Evolutionary conservation across 2,888 invertebrate genomes (phyloP), one percentile per base, ranked within the genome.

Genomic region (Tenthredo mesomela): DNA sequence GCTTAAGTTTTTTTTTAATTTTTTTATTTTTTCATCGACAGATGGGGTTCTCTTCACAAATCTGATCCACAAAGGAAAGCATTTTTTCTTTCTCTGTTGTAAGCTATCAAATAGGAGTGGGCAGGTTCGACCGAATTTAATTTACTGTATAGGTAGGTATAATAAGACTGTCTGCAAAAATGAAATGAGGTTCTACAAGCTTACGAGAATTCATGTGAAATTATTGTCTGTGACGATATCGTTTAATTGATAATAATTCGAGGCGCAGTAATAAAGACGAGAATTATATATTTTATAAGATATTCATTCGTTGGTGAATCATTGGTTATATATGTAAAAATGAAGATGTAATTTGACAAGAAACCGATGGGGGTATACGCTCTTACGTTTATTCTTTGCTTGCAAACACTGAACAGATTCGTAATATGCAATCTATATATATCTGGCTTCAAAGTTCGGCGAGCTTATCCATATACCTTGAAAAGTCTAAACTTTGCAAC

Each of bases 321-420:
- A 61, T 25, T 61, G 9, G 25, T 2, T 25, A 12, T 67, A n/a
- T n/a, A n/a, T n/a, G n/a, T n/a, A 33, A 67, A 67, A 33, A 67
- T 33, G 25, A 18, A 67, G 29, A 15, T 15, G 33, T 29, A 67
- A 67, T 67, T 29, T 67, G 6, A 15, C 12, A 61, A 21, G 61
- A 61, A 15, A 33, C 67, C 33, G 33, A 33, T 25, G 25, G 5
- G 67, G 0, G 18, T 12, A 18, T 33, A 25, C 67, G 5, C 6
- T 6, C 6, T 6, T 6, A 1, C 15, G 33, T 29, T 67, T 67
- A 67, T 67, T 67, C 1, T 18, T 18, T 33, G 33, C 33, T 33
- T 67, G 67, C 67, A 33, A 67, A 33, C 33, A 33, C 33, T 67
- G 67, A 67, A 25, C 67, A 67, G 67, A 67, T 67, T 33, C 18